Evolutionary conservation across 2,888 invertebrate genomes (phyloP), one percentile per base, ranked within the genome.

Genomic region (Drosophila birchii): DNA sequence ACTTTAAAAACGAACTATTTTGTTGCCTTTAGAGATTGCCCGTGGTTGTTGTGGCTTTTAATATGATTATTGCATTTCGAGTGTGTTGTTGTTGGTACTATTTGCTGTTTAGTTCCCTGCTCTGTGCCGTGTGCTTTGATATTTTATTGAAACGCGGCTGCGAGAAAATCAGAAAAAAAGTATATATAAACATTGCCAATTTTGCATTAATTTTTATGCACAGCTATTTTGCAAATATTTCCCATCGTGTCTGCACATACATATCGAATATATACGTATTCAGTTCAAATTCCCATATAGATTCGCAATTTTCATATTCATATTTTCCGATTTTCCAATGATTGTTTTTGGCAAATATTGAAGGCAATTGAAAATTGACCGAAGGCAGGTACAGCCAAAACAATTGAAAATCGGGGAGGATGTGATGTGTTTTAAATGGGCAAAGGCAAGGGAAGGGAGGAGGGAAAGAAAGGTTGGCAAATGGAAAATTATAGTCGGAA

Each of bases 1-100:
- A 86, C 86, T 90, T 89, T 90, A 86, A 86, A 86, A 86, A 90
- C 79, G 88, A 90, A 86, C 86, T 86, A 90, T 86, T 90, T 89
- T 87, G 85, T 86, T 90, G 90, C 88, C 90, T 89, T 86, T 87
- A 83, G 84, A 76, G 78, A 89, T 82, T 76, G 80, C 29, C 57
- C 56, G 32, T 75, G 47, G 47, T 76, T 67, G 57, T 49, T 58
- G 78, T 71, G 84, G 89, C 79, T 87, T 90, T 86, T 87, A 89
- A 86, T 86, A 88, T 90, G 90, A 90, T 86, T 86, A 86, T 86
- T 86, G 86, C 90, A 86, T 79, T 86, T 86, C 89, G 81, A 90
- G 87, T 61, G 79, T 70, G 43, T 63, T 38, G 16, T 34, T 51
- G 51, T 34, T 44, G 63, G 12, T 64, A 29, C 34, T 53, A 53